Percentiles rank a stretch among this genome's conserved stretches.
Conservation (phyloP, 1,140 invertebrate species). For the Drosophila setifemur region DNA sequence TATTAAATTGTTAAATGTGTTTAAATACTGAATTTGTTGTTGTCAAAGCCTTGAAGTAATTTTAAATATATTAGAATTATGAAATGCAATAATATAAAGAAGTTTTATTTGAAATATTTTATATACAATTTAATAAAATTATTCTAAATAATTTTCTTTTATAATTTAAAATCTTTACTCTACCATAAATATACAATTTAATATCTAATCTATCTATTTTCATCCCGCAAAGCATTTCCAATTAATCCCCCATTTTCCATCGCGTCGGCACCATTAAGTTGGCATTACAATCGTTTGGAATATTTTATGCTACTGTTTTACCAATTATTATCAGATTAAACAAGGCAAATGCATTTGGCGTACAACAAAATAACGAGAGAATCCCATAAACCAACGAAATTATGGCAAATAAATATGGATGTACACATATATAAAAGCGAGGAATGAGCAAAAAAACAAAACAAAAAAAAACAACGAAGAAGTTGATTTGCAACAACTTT, state of each 20-base stretch:
- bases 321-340: conserved; percentile 16
- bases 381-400: conserved; percentile 15
- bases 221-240: not conserved
- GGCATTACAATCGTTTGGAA: conserved; percentile 16
- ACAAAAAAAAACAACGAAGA: not conserved
- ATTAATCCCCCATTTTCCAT: not conserved
- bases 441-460: not conserved
- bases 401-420: conserved; percentile 38
- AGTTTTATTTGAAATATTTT: not conserved
- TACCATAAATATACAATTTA: too few species aligned
- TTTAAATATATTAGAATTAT: not conserved
- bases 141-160: not conserved
- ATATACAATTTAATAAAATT: not conserved
- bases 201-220: too few species aligned
- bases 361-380: not conserved
- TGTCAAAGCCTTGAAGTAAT: too few species aligned
- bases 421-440: conserved; percentile 1
- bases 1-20: too few species aligned
- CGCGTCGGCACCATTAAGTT: not conserved
- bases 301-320: conserved; percentile 16
- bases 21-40: too few species aligned
- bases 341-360: conserved; percentile 30
- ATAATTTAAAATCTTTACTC: too few species aligned
- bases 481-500: conserved; percentile 44
- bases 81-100: not conserved